phyloP scores from a whole-genome alignment of 2,888 invertebrate species.

The Cheilosia pagana region DNA sequence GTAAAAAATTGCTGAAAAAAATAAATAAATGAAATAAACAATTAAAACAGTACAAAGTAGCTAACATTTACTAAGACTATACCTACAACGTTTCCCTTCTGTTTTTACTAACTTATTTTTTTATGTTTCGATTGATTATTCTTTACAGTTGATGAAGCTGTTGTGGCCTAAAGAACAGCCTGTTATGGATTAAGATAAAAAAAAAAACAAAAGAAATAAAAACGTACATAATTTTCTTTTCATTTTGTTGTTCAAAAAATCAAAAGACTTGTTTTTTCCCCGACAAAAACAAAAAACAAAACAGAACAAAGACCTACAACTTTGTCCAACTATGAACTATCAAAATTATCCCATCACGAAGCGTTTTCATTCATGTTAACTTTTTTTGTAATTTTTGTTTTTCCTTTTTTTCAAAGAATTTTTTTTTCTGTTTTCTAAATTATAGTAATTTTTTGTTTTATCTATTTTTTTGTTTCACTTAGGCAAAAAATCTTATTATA shows the following conservation, averaged over 20 bases:
- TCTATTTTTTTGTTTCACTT: conserved; percentile 44
- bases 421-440: conserved; percentile 24
- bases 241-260: conserved; percentile 64
- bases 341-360: conserved; percentile 35
- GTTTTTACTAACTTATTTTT: conserved; percentile 80
- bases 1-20: conserved; percentile 32
- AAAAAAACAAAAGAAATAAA: conserved; percentile 48
- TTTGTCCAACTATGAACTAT: conserved; percentile 70
- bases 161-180: conserved; percentile 82
- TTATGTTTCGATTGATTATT: conserved; percentile 82
- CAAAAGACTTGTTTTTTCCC: conserved; percentile 77
- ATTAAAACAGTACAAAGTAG: conserved; percentile 1
- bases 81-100: conserved; percentile 60
- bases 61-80: conserved; percentile 36
- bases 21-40: not conserved
- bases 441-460: conserved; percentile 26
- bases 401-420: conserved; percentile 23
- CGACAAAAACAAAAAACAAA: conserved; percentile 53
- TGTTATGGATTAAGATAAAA: conserved; percentile 76
- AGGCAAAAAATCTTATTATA: conserved; percentile 62
- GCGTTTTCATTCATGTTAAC: conserved; percentile 22
- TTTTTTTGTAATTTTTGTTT: conserved; percentile 3
- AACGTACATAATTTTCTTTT: conserved; percentile 43
- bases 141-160: conserved; percentile 83
- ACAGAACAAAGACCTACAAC: conserved; percentile 58